Percentiles rank a stretch among this genome's conserved stretches.
Conservation (phyloP, 2,888 invertebrate species). For the Onchidella celtica region DNA sequence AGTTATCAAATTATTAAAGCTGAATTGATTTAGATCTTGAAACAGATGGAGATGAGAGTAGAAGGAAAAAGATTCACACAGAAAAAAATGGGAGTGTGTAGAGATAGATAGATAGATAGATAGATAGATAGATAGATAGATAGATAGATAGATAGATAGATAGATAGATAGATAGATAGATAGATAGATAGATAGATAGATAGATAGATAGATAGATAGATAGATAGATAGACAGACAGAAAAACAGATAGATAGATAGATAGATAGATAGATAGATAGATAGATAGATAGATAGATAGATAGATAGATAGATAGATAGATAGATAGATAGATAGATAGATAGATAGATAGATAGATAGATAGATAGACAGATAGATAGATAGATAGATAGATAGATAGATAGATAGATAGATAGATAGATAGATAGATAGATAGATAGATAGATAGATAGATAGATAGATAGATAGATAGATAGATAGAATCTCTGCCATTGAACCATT, state of each 20-base stretch:
- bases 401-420: background rate
- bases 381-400: background rate
- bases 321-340: background rate
- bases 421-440: background rate
- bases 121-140: background rate
- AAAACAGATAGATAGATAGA: too few species aligned
- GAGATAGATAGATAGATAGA: background rate
- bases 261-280: background rate
- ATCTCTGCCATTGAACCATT: too few species aligned
- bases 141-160: background rate
- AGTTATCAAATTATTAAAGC: too few species aligned
- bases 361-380: too few species aligned
- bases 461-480: background rate
- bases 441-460: background rate
- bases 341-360: background rate
- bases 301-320: background rate
- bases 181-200: background rate
- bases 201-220: background rate
- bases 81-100: background rate
- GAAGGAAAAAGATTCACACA: too few species aligned
- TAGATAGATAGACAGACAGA: too few species aligned
- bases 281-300: background rate
- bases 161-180: background rate
- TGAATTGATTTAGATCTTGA: too few species aligned
- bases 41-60: too few species aligned